Percentiles rank a stretch among this genome's conserved stretches.
Conservation (phyloP, 2,888 invertebrate species). For the Zelleria hepariella region DNA sequence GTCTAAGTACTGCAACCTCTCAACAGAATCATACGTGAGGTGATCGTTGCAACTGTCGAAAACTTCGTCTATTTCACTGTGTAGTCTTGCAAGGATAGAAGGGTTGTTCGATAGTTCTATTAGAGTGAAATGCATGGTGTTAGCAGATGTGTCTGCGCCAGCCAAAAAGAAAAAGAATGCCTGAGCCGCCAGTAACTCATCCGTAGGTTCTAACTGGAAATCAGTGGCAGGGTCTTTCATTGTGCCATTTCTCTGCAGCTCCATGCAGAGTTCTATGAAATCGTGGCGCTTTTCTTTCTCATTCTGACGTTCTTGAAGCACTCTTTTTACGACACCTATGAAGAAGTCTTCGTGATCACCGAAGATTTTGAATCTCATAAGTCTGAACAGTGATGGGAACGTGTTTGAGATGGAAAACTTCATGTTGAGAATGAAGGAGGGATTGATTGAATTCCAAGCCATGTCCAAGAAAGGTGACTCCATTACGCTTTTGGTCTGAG, state of each 20-base stretch:
- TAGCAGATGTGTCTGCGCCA: constrained; percentile 55
- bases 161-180: constrained; percentile 60
- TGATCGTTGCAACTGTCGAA: constrained; percentile 27
- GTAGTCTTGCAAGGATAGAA: constrained; percentile 36
- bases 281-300: constrained; percentile 27
- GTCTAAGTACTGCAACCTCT: constrained; percentile 46
- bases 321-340: constrained; percentile 34
- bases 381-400: constrained; percentile 27
- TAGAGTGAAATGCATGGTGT: constrained; percentile 42
- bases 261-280: constrained; percentile 42
- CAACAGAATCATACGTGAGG: constrained; percentile 35
- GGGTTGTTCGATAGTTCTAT: constrained; percentile 44
- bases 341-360: constrained; percentile 41
- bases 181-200: constrained; percentile 48
- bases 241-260: constrained; percentile 36
- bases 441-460: constrained; percentile 29
- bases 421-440: constrained; percentile 21
- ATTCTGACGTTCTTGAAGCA: constrained; percentile 28
- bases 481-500: constrained; percentile 36
- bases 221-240: constrained; percentile 34
- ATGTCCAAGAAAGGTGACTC: constrained; percentile 40
- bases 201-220: constrained; percentile 33
- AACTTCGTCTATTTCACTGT: constrained; percentile 43
- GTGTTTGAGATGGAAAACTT: constrained; percentile 21
- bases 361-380: constrained; percentile 33